Conservation (phyloP, 2,888 invertebrate genomes). For the Cryptops parisi region DNA sequence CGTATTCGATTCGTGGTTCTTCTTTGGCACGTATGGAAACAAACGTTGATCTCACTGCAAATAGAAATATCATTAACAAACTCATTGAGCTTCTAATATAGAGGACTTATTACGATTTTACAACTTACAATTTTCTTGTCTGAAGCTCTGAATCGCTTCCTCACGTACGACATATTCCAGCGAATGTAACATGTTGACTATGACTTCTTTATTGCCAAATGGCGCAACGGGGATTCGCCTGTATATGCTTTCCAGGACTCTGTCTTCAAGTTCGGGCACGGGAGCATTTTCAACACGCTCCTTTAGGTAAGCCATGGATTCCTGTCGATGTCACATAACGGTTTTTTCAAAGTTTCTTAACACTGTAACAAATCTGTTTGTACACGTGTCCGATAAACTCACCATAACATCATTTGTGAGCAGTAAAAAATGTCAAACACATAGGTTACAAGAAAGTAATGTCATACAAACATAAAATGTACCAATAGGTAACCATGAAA, state of each 20-base stretch:
- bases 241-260: slow-evolving; percentile 4
- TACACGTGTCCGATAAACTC: too few relatives aligned
- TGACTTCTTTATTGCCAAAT: neutral
- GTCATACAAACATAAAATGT: too few relatives aligned
- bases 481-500: too few relatives aligned
- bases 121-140: slow-evolving; percentile 4
- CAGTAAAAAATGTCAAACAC: too few relatives aligned
- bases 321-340: neutral
- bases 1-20: neutral
- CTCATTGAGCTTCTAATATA: too few relatives aligned
- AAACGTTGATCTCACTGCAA: slow-evolving; percentile 3
- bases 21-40: neutral
- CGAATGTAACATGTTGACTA: neutral
- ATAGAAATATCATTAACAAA: neutral
- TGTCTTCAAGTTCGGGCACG: slow-evolving; percentile 6
- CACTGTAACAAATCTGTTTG: too few relatives aligned
- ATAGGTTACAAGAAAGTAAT: too few relatives aligned
- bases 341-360: neutral
- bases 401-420: too few relatives aligned
- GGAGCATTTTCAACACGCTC: slow-evolving; percentile 1
- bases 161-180: neutral
- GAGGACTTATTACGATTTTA: too few relatives aligned
- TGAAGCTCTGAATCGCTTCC: slow-evolving; percentile 3
- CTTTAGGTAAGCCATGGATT: slow-evolving; percentile 7
- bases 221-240: slow-evolving; percentile 1